Evolutionary conservation across 2,888 invertebrate genomes (phyloP).

Genomic region (Marronus borbonicus): DNA sequence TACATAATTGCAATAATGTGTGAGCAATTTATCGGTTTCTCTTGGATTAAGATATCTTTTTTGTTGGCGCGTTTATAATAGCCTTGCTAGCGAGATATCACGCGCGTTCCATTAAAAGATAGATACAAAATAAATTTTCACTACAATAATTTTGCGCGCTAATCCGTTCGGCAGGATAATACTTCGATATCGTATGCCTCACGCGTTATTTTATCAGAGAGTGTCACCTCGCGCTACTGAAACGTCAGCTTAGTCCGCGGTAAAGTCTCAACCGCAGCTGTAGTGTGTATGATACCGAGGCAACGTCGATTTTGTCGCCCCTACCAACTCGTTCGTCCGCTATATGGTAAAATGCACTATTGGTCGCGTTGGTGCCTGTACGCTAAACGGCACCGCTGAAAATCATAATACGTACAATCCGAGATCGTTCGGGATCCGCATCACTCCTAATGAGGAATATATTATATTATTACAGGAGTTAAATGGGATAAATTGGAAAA

Average conservation of each 20-base stretch:
- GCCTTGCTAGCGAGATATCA: constrained; percentile 10
- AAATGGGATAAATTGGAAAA: constrained; percentile 52
- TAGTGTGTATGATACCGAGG: constrained; percentile 30
- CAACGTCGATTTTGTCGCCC: constrained; percentile 28
- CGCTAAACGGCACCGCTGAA: constrained; percentile 25
- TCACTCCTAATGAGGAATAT: constrained; percentile 48
- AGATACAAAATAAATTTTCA: background rate
- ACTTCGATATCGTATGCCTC: constrained; percentile 16
- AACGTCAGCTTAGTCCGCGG: background rate
- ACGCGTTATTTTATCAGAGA: constrained; percentile 16
- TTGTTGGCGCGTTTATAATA: background rate
- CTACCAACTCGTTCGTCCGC: constrained; percentile 24
- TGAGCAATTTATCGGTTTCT: constrained; percentile 9
- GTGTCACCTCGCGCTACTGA: constrained; percentile 26
- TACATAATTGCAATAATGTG: constrained; percentile 32
- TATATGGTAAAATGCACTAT: background rate
- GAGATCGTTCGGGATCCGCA: constrained; percentile 33
- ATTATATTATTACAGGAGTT: constrained; percentile 50
- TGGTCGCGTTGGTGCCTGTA: background rate
- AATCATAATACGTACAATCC: constrained; percentile 10
- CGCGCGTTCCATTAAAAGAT: constrained; percentile 13
- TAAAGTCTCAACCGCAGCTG: constrained; percentile 16
- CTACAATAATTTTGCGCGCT: constrained; percentile 22
- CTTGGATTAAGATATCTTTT: constrained; percentile 27
- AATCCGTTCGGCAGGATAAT: constrained; percentile 4